Evolutionary conservation across 2,888 invertebrate genomes (phyloP).

Genomic region (Aleiodes testaceus): DNA sequence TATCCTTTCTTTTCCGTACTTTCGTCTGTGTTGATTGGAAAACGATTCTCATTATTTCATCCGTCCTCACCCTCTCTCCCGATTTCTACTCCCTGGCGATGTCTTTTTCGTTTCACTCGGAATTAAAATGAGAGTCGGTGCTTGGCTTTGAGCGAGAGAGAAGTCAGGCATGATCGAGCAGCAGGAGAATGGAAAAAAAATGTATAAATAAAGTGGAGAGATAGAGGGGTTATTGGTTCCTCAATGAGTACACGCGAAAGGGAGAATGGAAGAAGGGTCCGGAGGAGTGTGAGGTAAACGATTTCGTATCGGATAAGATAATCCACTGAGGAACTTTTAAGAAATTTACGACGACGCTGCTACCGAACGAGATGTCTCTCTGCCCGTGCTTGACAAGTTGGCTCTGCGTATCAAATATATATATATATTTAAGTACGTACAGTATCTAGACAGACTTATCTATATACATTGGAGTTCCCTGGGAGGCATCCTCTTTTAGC

Average conservation of each 20-base stretch:
- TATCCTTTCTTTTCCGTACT: conserved; percentile 8
- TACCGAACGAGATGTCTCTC: conserved; percentile 49
- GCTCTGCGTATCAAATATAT: conserved; percentile 50
- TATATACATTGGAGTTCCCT: too few relatives aligned
- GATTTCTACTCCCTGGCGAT: background rate
- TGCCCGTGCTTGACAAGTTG: conserved; percentile 56
- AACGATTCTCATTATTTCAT: conserved; percentile 32
- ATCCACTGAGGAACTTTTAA: conserved; percentile 50
- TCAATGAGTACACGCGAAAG: conserved; percentile 30
- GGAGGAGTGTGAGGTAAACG: conserved; percentile 34
- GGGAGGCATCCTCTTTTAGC: background rate
- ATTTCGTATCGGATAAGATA: conserved; percentile 40
- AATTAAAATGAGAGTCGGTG: conserved; percentile 18
- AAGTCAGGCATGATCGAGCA: conserved; percentile 12
- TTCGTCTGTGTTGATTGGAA: conserved; percentile 31
- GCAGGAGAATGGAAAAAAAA: conserved; percentile 8
- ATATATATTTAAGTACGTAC: conserved; percentile 15
- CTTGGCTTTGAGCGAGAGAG: background rate
- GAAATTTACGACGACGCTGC: conserved; percentile 59
- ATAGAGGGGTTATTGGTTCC: background rate
- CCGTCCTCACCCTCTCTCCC: background rate
- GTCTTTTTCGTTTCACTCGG: background rate
- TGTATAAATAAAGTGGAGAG: conserved; percentile 13
- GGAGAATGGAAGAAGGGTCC: conserved; percentile 19
- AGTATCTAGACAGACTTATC: background rate